Evolutionary conservation across 2,888 invertebrate genomes (phyloP), one percentile per base, ranked within the genome.

Genomic region (Dyspetes luteomarginatus): DNA sequence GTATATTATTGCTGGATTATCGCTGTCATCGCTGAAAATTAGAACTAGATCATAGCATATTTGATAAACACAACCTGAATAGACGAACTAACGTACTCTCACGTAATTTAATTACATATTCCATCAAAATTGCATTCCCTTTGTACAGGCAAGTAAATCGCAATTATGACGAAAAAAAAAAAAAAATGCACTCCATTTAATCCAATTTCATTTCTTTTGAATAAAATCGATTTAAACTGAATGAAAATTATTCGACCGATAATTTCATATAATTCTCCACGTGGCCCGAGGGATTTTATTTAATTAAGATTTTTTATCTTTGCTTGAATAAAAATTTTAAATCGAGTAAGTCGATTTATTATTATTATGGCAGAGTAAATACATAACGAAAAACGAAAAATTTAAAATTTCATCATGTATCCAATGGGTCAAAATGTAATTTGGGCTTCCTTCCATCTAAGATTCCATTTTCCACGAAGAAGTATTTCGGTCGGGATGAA

Each of bases 1-100:
- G 50, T 58, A 58, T 65, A 30, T 64, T 56, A 77, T 56, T 56
- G 30, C 36, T 64, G 64, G 48, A 69, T 77, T 77, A 69, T 56
- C 62, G 64, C 5, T 28, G 62, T 41, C 55, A 55, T n/a, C 50
- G 30, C 1, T 17, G 50, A 7, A 19, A 30, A 65, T 19, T 4
- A 19, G 3, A 9, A 62, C 72, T 52, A 43, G 52, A 72, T 72
- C 52, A 43, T 71, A 3, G 12, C 30, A 30, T 60, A 15, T 50
- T 64, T 41, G 41, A 55, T 19, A 36, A 36, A 36, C 36, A 72
- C 28, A n/a, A 36, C 4, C 19, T 12, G 62, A 62, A 36, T 28
- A 55, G 62, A 64, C 62, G 22, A 19, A 62, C 19, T 55, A 43
- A 41, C 30, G 22, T 12, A n/a, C 12, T 36, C 36, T 36, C 36